Evolutionary conservation across 2,113 vertebrate species (phyloP).

Genomic region (Desmodus rotundus): DNA sequence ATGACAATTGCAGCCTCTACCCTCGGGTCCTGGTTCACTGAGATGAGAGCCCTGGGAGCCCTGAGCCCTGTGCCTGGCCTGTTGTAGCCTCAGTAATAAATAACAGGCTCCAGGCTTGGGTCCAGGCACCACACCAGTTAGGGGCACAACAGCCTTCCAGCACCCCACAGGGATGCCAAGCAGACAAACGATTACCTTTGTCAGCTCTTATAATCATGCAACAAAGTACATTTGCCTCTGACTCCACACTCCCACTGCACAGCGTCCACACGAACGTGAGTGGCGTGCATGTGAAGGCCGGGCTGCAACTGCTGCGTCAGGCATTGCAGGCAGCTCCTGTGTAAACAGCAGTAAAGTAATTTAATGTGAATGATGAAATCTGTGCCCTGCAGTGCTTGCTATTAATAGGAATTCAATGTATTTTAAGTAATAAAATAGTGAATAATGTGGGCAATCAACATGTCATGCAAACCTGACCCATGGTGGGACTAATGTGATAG

Average conservation of each 20-base stretch:
- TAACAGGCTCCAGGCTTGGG: background rate
- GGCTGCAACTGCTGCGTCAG: background rate
- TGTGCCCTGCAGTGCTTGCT: background rate
- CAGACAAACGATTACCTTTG: background rate
- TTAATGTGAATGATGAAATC: background rate
- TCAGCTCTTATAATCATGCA: rapidly evolving
- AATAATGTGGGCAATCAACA: background rate
- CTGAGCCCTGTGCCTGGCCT: rapidly evolving
- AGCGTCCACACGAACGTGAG: rapidly evolving
- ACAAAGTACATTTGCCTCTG: background rate
- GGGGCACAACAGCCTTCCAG: background rate
- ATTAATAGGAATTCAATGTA: conserved; percentile 34
- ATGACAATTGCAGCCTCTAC: background rate
- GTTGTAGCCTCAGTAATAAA: background rate
- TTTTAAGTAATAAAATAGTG: conserved; percentile 16
- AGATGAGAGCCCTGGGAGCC: background rate
- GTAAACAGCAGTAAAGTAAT: background rate
- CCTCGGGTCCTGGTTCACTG: rapidly evolving
- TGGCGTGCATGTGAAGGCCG: background rate
- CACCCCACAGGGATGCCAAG: no score
- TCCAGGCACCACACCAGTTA: rapidly evolving
- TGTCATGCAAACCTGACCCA: background rate
- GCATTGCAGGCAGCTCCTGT: background rate
- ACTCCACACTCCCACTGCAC: background rate
- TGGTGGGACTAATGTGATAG: background rate